These are phyloP conservation scores for Synanthedon formicaeformis DNA, from an alignment of 2,888 invertebrate species.

Conservation along the genomic window DNA sequence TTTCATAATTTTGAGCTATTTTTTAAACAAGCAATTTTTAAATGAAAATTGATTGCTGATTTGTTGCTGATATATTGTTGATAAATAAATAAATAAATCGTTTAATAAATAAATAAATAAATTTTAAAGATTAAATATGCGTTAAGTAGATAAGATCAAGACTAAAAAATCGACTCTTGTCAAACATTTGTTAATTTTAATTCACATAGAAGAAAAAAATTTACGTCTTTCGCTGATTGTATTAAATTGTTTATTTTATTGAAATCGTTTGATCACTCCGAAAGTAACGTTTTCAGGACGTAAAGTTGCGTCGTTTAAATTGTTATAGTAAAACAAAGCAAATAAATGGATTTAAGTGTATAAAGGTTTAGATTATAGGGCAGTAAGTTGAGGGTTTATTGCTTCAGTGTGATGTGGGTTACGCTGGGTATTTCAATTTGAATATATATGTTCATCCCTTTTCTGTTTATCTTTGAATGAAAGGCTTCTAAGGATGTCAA, in stretches of 20 bases:
- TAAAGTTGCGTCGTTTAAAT: background rate
- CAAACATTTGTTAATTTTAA: too few relatives aligned
- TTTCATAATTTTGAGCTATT: too few relatives aligned
- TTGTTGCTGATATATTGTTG: too few relatives aligned
- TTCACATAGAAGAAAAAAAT: too few relatives aligned
- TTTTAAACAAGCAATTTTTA: too few relatives aligned
- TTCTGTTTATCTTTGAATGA: conserved; percentile 3
- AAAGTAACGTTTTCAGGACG: conserved; percentile 7
- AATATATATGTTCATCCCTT: conserved; percentile 7
- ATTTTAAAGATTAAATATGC: too few relatives aligned
- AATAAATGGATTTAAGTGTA: conserved; percentile 14
- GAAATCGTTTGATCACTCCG: conserved; percentile 10
- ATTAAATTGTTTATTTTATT: background rate
- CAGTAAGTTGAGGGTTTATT: conserved; percentile 24
- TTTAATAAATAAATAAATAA: too few relatives aligned
- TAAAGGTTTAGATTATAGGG: conserved; percentile 21
- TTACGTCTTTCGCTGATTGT: too few relatives aligned
- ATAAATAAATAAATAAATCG: too few relatives aligned
- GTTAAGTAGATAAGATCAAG: too few relatives aligned
- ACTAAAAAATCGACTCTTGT: too few relatives aligned
- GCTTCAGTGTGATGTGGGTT: conserved; percentile 21
- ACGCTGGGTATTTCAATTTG: conserved; percentile 17
- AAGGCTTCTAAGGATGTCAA: conserved; percentile 2
- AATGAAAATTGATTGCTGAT: too few relatives aligned
- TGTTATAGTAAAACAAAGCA: conserved; percentile 10